These are phyloP conservation scores for Ellobium chinense DNA, from an alignment of 2,888 invertebrate genomes.

Conservation along the genomic window DNA sequence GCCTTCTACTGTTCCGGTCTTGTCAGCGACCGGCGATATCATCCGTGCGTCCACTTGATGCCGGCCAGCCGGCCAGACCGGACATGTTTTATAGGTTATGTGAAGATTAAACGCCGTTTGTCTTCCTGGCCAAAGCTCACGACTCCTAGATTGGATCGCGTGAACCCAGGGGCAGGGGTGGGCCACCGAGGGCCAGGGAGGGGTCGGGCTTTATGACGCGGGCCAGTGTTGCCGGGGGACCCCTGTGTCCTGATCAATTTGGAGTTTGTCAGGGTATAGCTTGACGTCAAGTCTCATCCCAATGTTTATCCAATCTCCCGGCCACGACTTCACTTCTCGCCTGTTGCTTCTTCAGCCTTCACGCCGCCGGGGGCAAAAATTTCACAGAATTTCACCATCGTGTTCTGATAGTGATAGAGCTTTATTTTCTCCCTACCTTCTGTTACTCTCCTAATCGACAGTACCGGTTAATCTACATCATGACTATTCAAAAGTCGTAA, in stretches of 20 bases:
- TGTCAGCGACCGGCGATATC: constrained; percentile 1
- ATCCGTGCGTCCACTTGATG: constrained; percentile 32
- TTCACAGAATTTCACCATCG: background rate
- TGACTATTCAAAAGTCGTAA: no score
- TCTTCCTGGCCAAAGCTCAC: constrained; percentile 37
- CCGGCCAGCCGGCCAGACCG: constrained; percentile 23
- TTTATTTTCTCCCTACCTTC: no score
- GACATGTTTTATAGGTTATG: constrained; percentile 40
- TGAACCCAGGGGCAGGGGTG: constrained; percentile 23
- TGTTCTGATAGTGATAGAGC: no score
- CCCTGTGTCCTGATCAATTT: constrained; percentile 40
- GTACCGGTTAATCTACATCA: no score
- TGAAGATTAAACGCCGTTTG: constrained; percentile 45
- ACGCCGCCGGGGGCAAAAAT: background rate
- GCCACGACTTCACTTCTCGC: background rate
- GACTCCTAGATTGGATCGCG: constrained; percentile 41
- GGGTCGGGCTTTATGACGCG: constrained; percentile 29
- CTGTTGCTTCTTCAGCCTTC: background rate
- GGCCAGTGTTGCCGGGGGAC: constrained; percentile 43
- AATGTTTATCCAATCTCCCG: constrained; percentile 42
- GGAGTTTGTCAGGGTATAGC: constrained; percentile 23
- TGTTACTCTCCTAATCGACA: no score
- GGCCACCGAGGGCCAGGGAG: constrained; percentile 22
- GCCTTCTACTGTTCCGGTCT: constrained; percentile 38
- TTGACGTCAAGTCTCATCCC: constrained; percentile 20